Evolutionary conservation across 2,888 invertebrate species (phyloP), one percentile per base, ranked within the genome.

Genomic region (Pseudococcus jackbeardsleyi): DNA sequence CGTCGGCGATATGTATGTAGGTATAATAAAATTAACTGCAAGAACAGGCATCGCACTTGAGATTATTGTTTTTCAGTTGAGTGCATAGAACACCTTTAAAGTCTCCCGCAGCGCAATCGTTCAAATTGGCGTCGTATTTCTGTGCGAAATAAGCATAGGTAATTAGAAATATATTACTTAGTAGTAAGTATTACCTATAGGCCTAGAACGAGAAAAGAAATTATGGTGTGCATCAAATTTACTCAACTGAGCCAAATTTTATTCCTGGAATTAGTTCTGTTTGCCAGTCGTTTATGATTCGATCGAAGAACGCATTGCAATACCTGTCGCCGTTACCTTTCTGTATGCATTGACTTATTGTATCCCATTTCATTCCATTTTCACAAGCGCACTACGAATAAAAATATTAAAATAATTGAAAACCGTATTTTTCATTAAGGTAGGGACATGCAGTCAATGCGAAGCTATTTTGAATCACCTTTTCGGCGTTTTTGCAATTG

Each of bases 251-350:
- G 8, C 64, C 64, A 22, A 64, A 64, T 64, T 64, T 64, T 7
- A 64, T 64, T 1, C 26, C 26, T 33, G 26, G 26, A 33, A 33
- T 33, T 33, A 33, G 26, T 33, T 33, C 26, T 33, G 59, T 59
- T 59, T 59, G 59, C 59, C 59, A 59, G n/a, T 59, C 59, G 59
- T 59, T 59, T 12, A 59, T 59, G 17, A 59, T 59, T 15, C 59
- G 59, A 59, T 59, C 59, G 59, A 59, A 59, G n/a, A 59, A 59
- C 59, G 59, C 59, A 17, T 59, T 59, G 59, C 59, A 59, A 17
- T 59, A 59, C 17, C 17, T 59, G 12, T 33, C 26, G 26, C 26
- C 26, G 26, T 33, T 3, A 33, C 3, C 3, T 33, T 33, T 33
- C 1, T 33, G 1, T 3, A 33, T 3, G 26, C 26, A 33, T 33